A percentile compares a stretch with the other conserved stretches of the same genome.
Evolutionary conservation across 2,888 invertebrate genomes (phyloP).

Genomic region (Drosophila quinaria): DNA sequence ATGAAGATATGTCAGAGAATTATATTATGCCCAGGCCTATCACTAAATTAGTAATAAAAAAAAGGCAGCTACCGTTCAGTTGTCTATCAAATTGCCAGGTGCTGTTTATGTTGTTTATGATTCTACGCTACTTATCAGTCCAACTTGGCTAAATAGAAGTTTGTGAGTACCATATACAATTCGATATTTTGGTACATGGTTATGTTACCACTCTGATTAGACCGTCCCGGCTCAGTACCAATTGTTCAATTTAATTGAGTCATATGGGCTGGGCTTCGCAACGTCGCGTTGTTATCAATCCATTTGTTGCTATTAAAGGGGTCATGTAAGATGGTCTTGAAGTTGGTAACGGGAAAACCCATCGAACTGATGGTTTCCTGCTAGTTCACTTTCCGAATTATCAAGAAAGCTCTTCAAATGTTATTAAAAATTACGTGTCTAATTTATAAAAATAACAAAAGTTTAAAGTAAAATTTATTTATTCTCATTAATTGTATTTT

Average conservation of each 20-base stretch:
- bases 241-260: conserved; percentile 77
- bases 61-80: conserved; percentile 23
- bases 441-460: neutral
- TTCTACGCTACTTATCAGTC: conserved; percentile 38
- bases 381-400: neutral
- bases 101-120: conserved; percentile 48
- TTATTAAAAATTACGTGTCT: neutral
- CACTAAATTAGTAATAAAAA: conserved; percentile 30
- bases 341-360: conserved; percentile 1
- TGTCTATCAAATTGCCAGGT: conserved; percentile 46
- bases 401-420: neutral
- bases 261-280: conserved; percentile 51
- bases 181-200: conserved; percentile 8
- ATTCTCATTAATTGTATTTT: neutral
- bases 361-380: neutral
- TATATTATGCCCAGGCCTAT: conserved; percentile 18
- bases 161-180: conserved; percentile 3
- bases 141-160: neutral
- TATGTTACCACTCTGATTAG: conserved; percentile 26
- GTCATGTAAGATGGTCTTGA: conserved; percentile 1
- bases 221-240: conserved; percentile 25
- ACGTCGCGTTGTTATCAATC: conserved; percentile 50
- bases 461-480: neutral
- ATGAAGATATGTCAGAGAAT: conserved; percentile 9
- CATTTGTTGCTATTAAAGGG: conserved; percentile 8